phyloP scores from a whole-genome alignment of 1,140 invertebrate species.

The Arctopsyche grandis region DNA sequence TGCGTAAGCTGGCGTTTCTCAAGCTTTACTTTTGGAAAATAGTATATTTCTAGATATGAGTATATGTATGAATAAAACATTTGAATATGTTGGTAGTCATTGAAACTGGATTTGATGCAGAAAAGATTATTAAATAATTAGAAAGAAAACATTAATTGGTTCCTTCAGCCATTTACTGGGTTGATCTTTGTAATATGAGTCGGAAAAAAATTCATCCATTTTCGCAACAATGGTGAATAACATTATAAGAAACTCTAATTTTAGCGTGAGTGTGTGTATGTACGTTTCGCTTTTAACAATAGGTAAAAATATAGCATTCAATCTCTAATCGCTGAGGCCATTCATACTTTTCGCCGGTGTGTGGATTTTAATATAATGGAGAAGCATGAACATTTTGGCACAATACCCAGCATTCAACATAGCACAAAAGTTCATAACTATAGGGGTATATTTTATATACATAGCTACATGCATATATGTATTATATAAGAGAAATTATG shows the following conservation, averaged over 20 bases:
- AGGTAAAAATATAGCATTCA: slow-evolving; percentile 7
- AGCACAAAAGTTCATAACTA: background rate
- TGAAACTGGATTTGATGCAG: no score
- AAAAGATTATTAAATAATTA: no score
- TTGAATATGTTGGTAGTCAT: background rate
- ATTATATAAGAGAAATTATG: background rate
- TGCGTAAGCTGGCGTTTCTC: no score
- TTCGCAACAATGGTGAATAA: slow-evolving; percentile 9
- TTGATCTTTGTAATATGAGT: background rate
- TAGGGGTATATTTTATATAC: background rate
- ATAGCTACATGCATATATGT: background rate
- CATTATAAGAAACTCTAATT: background rate
- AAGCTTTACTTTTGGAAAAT: background rate
- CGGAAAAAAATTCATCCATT: background rate
- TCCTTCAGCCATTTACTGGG: background rate
- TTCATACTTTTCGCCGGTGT: slow-evolving; percentile 2
- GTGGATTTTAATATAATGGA: background rate
- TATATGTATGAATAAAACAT: background rate
- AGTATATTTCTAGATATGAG: background rate
- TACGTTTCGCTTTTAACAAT: slow-evolving; percentile 4
- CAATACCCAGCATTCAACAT: background rate
- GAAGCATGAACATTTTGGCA: background rate
- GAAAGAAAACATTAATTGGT: background rate
- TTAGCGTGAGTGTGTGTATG: background rate
- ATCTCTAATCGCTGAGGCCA: slow-evolving; percentile 2